Base-by-base conservation (phyloP, 2,888 invertebrate species). In the Gastrophysa polygoni region DNA sequence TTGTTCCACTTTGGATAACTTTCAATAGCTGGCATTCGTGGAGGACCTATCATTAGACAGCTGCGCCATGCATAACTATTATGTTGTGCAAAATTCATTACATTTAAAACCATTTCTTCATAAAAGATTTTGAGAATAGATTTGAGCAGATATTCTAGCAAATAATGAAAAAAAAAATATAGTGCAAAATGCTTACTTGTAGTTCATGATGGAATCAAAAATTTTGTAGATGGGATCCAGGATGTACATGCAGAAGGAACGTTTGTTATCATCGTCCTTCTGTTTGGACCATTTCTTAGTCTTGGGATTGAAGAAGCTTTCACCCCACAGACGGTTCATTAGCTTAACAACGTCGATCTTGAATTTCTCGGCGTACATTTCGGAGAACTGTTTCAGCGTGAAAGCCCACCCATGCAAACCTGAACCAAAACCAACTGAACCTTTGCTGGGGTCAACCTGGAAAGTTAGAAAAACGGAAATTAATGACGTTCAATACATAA, bases 361-460 rank as follows among this genome's bases (percentile, higher is more conserved):
- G 89, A 99, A 99, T 85, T 98, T 99, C 81, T 94, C 94, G 29
- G 97, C 92, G 81, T 99, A 99, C 93, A 99, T 96, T 84, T 98
- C 98, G 50, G 98, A 87, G 86, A 99, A 99, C 86, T 99, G 98
- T 86, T 99, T 99, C 71, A 99, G 88, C 68, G 99, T 99, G 84
- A 99, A 99, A 54, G 98, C 99, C 99, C 99, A 99, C 69, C 99
- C 98, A 83, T 99, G 99, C 68, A 99, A 93, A 77, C 99, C 99
- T 21, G 98, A 98, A 67, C 99, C 99, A 82, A 99, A 99, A 79
- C 99, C 99, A 67, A 99, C 99, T 67, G 97, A 98, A 74, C 99
- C 99, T 85, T 93, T 95, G 84, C 95, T 93, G 73, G 99, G 98
- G 83, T 98, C 97, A 73, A 93, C 89, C 89, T 89, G 64, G 59